phyloP scores from a whole-genome alignment of 2,888 invertebrate species.

The Eubasilissa splendida region DNA sequence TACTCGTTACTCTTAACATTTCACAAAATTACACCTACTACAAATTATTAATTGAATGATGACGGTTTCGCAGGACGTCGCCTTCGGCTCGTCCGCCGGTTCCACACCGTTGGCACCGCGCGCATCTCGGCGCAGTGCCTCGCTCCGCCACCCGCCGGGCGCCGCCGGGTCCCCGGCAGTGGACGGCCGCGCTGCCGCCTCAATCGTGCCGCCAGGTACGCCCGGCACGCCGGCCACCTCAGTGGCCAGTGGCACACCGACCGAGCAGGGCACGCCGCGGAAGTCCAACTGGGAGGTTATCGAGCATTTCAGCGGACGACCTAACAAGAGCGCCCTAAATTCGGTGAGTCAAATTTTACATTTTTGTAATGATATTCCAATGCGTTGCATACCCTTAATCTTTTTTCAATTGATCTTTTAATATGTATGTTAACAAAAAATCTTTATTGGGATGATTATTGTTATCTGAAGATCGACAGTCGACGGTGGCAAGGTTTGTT shows the following conservation, averaged over 20 bases:
- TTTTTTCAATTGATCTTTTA: too few relatives aligned
- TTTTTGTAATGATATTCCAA: too few relatives aligned
- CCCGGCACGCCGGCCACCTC: slow-evolving; percentile 68
- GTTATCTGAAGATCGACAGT: too few relatives aligned
- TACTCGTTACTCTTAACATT: too few relatives aligned
- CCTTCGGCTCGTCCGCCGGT: slow-evolving; percentile 27
- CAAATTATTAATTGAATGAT: background rate
- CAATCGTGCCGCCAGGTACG: slow-evolving; percentile 63
- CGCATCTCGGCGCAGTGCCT: slow-evolving; percentile 25
- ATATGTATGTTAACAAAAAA: too few relatives aligned
- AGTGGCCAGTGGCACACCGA: slow-evolving; percentile 66
- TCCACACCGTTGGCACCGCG: slow-evolving; percentile 12
- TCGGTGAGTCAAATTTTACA: slow-evolving; percentile 6
- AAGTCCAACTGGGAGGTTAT: slow-evolving; percentile 95
- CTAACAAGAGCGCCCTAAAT: slow-evolving; percentile 62
- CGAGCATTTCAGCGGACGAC: slow-evolving; percentile 82
- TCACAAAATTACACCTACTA: too few relatives aligned
- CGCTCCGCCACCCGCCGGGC: slow-evolving; percentile 50
- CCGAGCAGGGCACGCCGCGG: slow-evolving; percentile 77
- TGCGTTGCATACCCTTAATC: too few relatives aligned
- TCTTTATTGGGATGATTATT: too few relatives aligned
- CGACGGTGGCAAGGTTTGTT: too few relatives aligned
- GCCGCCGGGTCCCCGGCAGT: slow-evolving; percentile 51
- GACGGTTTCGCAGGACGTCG: slow-evolving; percentile 30
- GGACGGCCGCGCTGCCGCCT: slow-evolving; percentile 18